These are phyloP conservation scores for Proales similis DNA, from an alignment of 1,140 invertebrate genomes.

Conservation along the genomic window DNA sequence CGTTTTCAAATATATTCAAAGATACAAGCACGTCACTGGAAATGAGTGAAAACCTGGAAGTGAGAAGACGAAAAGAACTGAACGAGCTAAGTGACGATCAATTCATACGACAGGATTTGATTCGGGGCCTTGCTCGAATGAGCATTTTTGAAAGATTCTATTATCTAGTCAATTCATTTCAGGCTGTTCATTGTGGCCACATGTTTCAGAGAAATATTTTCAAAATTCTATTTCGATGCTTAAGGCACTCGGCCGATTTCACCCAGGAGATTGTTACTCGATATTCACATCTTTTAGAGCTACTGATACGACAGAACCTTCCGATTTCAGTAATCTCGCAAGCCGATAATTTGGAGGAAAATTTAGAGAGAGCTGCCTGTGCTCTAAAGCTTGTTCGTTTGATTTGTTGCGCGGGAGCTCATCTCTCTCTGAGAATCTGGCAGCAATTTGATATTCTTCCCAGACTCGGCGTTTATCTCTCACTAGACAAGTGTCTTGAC, in stretches of 20 bases:
- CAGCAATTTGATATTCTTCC: constrained; percentile 11
- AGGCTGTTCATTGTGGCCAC: neutral
- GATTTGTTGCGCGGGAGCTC: constrained; percentile 1
- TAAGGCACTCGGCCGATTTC: constrained; percentile 23
- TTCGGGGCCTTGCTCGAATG: constrained; percentile 22
- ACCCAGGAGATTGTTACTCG: constrained; percentile 3
- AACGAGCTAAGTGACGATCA: constrained; percentile 29
- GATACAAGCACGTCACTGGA: constrained; percentile 1
- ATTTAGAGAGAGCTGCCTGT: neutral
- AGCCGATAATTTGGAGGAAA: neutral
- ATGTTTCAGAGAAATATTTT: constrained; percentile 15
- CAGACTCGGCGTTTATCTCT: constrained; percentile 16
- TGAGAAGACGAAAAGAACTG: constrained; percentile 15
- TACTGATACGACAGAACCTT: constrained; percentile 2
- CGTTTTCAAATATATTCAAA: neutral
- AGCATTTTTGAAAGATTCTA: constrained; percentile 20
- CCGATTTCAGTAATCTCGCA: constrained; percentile 14
- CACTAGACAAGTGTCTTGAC: constrained; percentile 2
- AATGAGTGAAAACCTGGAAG: constrained; percentile 17
- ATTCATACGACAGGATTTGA: constrained; percentile 19
- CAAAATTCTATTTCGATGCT: constrained; percentile 18
- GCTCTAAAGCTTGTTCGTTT: constrained; percentile 7
- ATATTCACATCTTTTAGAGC: constrained; percentile 4
- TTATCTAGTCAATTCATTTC: constrained; percentile 12
- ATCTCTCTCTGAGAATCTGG: constrained; percentile 3